Conservation (phyloP, 1,140 invertebrate species). For the Eumaeus atala region DNA sequence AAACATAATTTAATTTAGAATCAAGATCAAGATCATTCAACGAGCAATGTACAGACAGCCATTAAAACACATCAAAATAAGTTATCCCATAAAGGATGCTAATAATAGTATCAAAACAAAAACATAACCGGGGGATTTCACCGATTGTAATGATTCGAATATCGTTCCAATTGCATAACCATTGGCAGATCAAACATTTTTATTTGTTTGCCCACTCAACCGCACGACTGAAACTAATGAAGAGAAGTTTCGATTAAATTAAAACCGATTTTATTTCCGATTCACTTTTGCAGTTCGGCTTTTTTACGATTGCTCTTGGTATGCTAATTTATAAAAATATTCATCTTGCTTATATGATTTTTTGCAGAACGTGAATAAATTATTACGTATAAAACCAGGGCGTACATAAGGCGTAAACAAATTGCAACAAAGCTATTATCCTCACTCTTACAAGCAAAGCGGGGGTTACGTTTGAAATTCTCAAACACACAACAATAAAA, state of each 20-base stretch:
- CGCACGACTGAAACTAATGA: conserved; percentile 65
- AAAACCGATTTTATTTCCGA: conserved; percentile 60
- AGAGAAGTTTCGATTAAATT: conserved; percentile 67
- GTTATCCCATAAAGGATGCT: conserved; percentile 15
- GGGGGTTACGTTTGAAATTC: no score
- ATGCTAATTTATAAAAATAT: no score
- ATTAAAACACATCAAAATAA: conserved; percentile 21
- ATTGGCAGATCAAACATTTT: conserved; percentile 63
- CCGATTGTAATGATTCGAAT: conserved; percentile 55
- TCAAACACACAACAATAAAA: no score
- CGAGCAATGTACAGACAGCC: conserved; percentile 27
- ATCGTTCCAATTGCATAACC: conserved; percentile 52
- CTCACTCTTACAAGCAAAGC: no score
- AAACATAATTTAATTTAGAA: no score
- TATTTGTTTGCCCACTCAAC: conserved; percentile 64
- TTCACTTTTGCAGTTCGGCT: conserved; percentile 36
- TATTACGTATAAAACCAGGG: no score
- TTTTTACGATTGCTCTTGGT: conserved; percentile 8
- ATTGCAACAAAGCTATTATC: no score
- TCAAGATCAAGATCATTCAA: conserved; percentile 10
- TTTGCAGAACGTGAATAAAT: no score
- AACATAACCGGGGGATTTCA: conserved; percentile 23
- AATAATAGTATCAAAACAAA: conserved; percentile 18
- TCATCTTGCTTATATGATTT: no score
- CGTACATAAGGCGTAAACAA: no score